Evolutionary conservation across 2,888 invertebrate species (phyloP), one percentile per base, ranked within the genome.

Genomic region (Pogonocherus hispidulus): DNA sequence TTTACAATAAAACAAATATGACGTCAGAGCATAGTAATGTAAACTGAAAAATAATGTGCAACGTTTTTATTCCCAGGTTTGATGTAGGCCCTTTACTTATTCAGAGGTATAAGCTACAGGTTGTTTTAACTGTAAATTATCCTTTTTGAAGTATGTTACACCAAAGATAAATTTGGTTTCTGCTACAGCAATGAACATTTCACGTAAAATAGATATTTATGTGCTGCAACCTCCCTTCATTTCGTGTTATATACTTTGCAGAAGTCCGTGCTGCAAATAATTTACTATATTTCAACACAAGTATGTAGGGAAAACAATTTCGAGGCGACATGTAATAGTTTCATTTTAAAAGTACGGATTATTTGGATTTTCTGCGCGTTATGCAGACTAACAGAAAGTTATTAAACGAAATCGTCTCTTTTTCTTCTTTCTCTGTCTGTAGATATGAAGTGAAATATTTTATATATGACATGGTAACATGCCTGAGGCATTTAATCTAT

Each of bases 141-240:
- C 27, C 27, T 27, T 27, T 27, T 41, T 41, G n/a, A 41, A 1
- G 41, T 41, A 41, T 14, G 41, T 5, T n/a, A 11, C n/a, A 1
- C 3, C 37, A 37, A 9, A 37, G 37, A 11, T 37, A 41, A 41
- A 41, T 41, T 14, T 41, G 41, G 41, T 27, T 5, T 6, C 41
- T 41, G 14, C 41, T 14, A 14, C 41, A 41, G 41, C n/a, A 41
- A 41, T 41, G n/a, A 41, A n/a, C 41, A 6, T 41, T 27, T 41
- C 41, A 41, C 41, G 41, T n/a, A 14, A 14, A 41, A 41, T 41
- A 41, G 41, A 41, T n/a, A 41, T 41, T 41, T 41, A 41, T 41
- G 41, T n/a, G 41, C n/a, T 41, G 41, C 3, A 41, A 11, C 2
- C 5, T 41, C 3, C 14, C 41, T 3, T 41, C 41, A 14, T 41